phyloP scores from a whole-genome alignment of 1,140 invertebrate genomes.

The Leptinotarsa lineolata region DNA sequence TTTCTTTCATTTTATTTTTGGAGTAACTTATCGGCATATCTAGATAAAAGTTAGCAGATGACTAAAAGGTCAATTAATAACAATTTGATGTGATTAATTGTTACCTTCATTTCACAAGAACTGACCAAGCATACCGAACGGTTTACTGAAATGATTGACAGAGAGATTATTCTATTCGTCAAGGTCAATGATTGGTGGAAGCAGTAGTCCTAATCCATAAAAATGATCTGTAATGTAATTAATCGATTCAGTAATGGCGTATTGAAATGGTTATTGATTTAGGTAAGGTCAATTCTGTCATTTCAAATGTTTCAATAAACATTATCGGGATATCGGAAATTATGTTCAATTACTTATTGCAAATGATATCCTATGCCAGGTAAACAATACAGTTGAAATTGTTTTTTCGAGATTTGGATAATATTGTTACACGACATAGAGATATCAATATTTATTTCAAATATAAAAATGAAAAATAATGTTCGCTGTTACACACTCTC shows the following conservation, averaged over 20 bases:
- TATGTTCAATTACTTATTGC: not conserved
- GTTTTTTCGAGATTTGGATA: no score
- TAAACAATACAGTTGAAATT: no score
- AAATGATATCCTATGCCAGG: not conserved
- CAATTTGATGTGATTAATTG: not conserved
- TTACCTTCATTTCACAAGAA: not conserved
- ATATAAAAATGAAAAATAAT: no score
- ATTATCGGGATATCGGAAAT: not conserved
- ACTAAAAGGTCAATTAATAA: no score
- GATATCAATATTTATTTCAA: no score
- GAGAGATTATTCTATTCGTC: not conserved
- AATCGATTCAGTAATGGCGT: not conserved
- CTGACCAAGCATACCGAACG: not conserved
- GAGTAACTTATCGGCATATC: no score
- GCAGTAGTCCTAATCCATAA: not conserved
- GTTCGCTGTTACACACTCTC: no score
- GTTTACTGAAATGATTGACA: not conserved
- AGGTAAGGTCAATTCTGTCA: not conserved
- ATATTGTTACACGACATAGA: no score
- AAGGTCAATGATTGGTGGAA: not conserved
- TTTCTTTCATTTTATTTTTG: no score
- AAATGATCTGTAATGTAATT: not conserved
- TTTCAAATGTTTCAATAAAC: not conserved
- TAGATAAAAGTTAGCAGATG: no score
- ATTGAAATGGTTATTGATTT: not conserved